Conservation (phyloP, 2,888 invertebrate genomes). For the Thera obeliscata region DNA sequence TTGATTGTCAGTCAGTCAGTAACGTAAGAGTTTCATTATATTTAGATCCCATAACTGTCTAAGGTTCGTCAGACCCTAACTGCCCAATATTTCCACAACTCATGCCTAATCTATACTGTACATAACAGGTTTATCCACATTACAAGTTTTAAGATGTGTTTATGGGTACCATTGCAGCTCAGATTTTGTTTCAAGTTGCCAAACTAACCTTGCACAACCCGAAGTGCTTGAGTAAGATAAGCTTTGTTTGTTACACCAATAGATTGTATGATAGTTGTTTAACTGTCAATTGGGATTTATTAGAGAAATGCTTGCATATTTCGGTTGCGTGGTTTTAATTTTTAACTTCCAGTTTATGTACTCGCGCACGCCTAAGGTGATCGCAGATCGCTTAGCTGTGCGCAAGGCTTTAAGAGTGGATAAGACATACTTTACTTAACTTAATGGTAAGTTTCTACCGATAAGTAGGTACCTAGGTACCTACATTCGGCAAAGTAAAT, state of each 20-base stretch:
- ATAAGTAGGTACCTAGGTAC: too few relatives aligned
- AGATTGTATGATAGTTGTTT: neutral
- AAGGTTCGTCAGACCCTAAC: neutral
- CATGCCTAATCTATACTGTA: constrained; percentile 9
- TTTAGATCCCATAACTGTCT: neutral
- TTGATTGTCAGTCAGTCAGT: too few relatives aligned
- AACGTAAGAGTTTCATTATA: too few relatives aligned
- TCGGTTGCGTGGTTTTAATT: too few relatives aligned
- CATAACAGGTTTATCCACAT: constrained; percentile 47
- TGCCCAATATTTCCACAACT: neutral
- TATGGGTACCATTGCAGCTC: constrained; percentile 47
- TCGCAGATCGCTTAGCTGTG: too few relatives aligned
- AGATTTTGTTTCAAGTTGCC: constrained; percentile 47
- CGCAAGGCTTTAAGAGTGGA: too few relatives aligned
- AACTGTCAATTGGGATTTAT: neutral
- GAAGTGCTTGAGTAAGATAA: constrained; percentile 37
- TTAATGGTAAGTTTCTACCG: too few relatives aligned
- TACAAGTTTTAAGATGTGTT: constrained; percentile 27
- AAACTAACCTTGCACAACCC: constrained; percentile 50
- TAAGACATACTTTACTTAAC: too few relatives aligned
- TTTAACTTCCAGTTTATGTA: neutral
- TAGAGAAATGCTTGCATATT: too few relatives aligned
- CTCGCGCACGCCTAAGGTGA: too few relatives aligned
- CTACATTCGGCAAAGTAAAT: too few relatives aligned
- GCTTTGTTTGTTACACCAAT: constrained; percentile 11